phyloP scores from a whole-genome alignment of 2,888 invertebrate genomes.

The Tortricodes alternella region DNA sequence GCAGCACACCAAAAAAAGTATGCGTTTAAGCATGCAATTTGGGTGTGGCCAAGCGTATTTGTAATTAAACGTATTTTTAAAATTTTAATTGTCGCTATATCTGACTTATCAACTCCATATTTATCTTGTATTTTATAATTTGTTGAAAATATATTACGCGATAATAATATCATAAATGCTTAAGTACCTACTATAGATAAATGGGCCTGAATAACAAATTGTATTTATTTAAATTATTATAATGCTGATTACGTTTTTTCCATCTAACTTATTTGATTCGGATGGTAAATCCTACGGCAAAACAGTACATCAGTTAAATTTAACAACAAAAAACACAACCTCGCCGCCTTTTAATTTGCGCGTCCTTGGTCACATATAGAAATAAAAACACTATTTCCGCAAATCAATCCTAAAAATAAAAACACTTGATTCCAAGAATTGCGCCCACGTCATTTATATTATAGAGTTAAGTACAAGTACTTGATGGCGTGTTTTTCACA shows the following conservation, averaged over 20 bases:
- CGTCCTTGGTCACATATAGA: constrained; percentile 7
- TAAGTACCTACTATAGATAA: constrained; percentile 27
- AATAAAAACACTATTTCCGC: constrained; percentile 13
- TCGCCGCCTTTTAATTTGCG: constrained; percentile 14
- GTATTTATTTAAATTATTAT: not conserved
- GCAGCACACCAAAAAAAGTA: not conserved
- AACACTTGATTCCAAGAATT: constrained; percentile 1
- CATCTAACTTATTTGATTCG: not conserved
- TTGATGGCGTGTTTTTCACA: constrained; percentile 11
- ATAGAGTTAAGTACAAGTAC: constrained; percentile 3
- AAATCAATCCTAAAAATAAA: constrained; percentile 13
- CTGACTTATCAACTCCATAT: constrained; percentile 64
- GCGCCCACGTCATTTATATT: constrained; percentile 7
- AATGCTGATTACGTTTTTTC: not conserved
- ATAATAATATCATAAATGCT: constrained; percentile 43
- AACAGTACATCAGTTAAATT: constrained; percentile 6
- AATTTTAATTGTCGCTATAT: constrained; percentile 3
- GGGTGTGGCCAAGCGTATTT: constrained; percentile 35
- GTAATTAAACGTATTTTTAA: constrained; percentile 43
- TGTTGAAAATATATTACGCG: constrained; percentile 55
- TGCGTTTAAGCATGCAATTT: not conserved
- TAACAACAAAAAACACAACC: constrained; percentile 11
- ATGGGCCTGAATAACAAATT: constrained; percentile 11
- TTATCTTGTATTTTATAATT: constrained; percentile 68
- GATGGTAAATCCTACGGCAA: not conserved